Percentiles rank a stretch among this genome's conserved stretches.
phyloP scores from a whole-genome alignment of 2,888 invertebrate genomes.

The Cepaea hortensis region DNA sequence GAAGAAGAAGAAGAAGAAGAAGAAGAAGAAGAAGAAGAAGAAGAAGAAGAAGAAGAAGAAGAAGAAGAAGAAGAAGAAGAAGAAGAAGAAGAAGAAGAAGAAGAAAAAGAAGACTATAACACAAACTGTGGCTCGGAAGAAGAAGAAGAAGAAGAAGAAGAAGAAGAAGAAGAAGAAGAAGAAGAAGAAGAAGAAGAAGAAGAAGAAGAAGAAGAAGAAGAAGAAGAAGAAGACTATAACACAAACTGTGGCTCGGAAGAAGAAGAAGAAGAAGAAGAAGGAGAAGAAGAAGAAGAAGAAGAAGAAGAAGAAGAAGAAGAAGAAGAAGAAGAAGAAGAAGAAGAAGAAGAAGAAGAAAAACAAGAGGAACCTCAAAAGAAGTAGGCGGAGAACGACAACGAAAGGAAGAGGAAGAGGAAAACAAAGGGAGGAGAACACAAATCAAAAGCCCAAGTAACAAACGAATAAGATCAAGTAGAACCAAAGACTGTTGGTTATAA shows the following conservation, averaged over 20 bases:
- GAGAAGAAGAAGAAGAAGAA: not conserved
- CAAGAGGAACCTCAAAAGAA: not conserved
- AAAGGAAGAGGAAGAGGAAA: not conserved
- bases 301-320: too few relatives aligned
- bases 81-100: too few relatives aligned
- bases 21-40: not conserved
- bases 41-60: not conserved
- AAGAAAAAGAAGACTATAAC: too few relatives aligned
- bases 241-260: too few relatives aligned
- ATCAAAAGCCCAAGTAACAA: not conserved
- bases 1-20: too few relatives aligned
- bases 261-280: not conserved
- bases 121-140: not conserved
- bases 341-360: not conserved
- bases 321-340: too few relatives aligned
- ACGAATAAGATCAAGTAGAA: too few relatives aligned
- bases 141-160: slow-evolving; percentile 6
- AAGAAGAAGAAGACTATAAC: too few relatives aligned
- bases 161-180: not conserved
- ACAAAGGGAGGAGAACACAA: not conserved
- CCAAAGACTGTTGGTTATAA: too few relatives aligned
- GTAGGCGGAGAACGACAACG: not conserved
- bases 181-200: not conserved
- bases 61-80: not conserved
- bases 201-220: not conserved